Base-by-base conservation (phyloP, 2,113 vertebrate genomes). In the Microcebus murinus region DNA sequence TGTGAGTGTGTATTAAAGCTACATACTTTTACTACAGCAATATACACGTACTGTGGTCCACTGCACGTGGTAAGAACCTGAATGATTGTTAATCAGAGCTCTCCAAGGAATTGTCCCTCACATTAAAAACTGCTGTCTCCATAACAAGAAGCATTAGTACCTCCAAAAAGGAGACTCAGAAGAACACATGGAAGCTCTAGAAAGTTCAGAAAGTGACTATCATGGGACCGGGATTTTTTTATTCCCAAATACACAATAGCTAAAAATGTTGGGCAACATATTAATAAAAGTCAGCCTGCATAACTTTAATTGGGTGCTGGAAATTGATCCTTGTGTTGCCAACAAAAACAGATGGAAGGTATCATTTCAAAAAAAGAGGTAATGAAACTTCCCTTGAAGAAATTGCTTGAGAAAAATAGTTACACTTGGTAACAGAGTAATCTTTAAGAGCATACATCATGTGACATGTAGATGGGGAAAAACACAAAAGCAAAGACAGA, bases 321-420 rank as follows among this genome's bases (percentile, higher is more conserved):
- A 92, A 97, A 81, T 71, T 27, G 8, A 39, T 92, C 81, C 31
- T 67, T n/a, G 21, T 39, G 21, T 74, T 96, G 96, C 94, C 96
- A 97, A 82, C 55, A 96, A 92, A 95, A 96, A 50, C 97, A 98
- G 88, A 96, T 94, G 95, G 91, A 94, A 59, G 87, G 7, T 57
- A 90, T 95, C 93, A 85, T 92, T 97, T 96, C 84, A 83, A 97
- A 55, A 52, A 97, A 97, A 96, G 95, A 85, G 71, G 42, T 92
- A 96, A 95, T 70, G 91, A 97, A 97, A 97, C 65, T 95, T 96
- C 61, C 67, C 88, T 67, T 92, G 29, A 77, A 96, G 36, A 84
- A 90, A 88, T 36, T 97, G 76, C 85, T 61, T 71, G 92, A 90
- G 87, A 94, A 94, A 96, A 94, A 90, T 50, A 52, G 63, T 85